Percentiles rank a stretch among this genome's conserved stretches.
Conservation (phyloP, 2,888 invertebrate species). For the Dryadula phaetusa region DNA sequence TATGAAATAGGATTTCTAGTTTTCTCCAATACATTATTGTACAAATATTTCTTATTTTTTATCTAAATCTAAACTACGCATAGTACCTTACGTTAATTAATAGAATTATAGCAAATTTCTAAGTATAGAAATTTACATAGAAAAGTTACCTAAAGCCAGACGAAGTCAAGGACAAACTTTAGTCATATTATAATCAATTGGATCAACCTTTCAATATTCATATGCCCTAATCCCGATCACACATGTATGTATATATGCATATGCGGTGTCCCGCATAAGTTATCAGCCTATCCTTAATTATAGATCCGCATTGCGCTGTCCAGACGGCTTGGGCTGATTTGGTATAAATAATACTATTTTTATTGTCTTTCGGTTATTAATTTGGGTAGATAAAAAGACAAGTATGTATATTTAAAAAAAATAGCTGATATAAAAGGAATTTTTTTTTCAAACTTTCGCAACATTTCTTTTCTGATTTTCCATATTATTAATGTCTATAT, state of each 20-base stretch:
- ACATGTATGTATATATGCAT: slow-evolving; percentile 8
- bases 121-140: not conserved
- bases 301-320: slow-evolving; percentile 18
- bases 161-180: not conserved
- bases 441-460: no score
- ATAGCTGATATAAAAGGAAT: no score
- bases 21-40: no score
- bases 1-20: no score
- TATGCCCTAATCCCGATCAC: slow-evolving; percentile 24
- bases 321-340: not conserved
- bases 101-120: no score
- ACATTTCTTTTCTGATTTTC: no score
- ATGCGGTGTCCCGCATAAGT: slow-evolving; percentile 15
- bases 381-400: not conserved
- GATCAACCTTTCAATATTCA: slow-evolving; percentile 31
- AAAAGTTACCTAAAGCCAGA: not conserved
- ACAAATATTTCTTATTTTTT: no score
- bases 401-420: not conserved
- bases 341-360: not conserved
- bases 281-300: slow-evolving; percentile 10
- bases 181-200: slow-evolving; percentile 21
- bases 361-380: not conserved
- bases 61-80: no score
- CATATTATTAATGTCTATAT: no score
- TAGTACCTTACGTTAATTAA: no score